These are phyloP conservation scores for Stomatorhinus ivindoensis DNA, from an alignment of 2,113 vertebrate species.

Conservation along the genomic window DNA sequence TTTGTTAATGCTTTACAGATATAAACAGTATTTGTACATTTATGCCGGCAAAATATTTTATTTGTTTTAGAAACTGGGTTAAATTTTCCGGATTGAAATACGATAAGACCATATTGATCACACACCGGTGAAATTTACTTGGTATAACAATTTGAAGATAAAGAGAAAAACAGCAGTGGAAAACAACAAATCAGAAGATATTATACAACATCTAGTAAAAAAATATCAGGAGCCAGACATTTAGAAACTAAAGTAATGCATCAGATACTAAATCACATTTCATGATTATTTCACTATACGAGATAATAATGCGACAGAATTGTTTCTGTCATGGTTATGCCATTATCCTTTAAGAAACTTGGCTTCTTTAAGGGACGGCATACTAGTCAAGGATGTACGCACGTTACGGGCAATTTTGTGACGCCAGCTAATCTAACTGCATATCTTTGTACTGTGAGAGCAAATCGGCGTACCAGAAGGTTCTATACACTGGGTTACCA, in stretches of 20 bases:
- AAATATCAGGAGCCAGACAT: background rate
- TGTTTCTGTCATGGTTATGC: background rate
- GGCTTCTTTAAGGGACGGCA: background rate
- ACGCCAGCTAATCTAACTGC: no score
- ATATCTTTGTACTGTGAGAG: background rate
- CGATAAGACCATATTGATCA: background rate
- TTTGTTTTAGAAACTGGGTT: background rate
- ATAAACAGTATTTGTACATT: background rate
- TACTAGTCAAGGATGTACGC: background rate
- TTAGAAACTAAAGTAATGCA: background rate
- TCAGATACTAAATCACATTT: background rate
- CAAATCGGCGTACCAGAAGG: background rate
- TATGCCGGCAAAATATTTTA: background rate
- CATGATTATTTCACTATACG: background rate
- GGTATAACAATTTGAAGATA: background rate
- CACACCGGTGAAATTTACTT: background rate
- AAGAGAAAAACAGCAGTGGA: background rate
- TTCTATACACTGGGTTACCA: background rate
- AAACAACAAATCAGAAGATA: background rate
- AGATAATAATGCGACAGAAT: background rate
- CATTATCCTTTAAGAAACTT: background rate
- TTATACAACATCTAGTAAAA: background rate
- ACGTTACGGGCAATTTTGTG: background rate
- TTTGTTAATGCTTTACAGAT: background rate
- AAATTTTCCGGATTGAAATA: background rate